A percentile compares a stretch with the other conserved stretches of the same genome.
Evolutionary conservation across 1,140 invertebrate species (phyloP).

Genomic region (Pygmarrhopalites habei): DNA sequence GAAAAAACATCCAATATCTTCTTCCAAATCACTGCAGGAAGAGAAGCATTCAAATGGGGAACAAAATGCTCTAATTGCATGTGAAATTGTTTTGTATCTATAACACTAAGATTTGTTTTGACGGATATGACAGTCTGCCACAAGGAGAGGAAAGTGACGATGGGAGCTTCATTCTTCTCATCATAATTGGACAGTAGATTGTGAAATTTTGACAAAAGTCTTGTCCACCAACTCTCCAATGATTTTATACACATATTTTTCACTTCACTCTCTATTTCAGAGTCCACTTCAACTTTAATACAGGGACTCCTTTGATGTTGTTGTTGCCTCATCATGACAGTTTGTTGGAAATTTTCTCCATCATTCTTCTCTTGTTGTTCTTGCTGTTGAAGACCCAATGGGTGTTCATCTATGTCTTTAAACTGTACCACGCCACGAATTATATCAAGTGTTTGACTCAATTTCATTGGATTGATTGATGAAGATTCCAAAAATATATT

Average conservation of each 20-base stretch:
- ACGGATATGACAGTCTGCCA: constrained; percentile 89
- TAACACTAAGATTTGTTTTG: constrained; percentile 77
- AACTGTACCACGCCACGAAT: constrained; percentile 77
- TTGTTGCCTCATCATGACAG: not conserved
- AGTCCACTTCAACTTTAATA: constrained; percentile 45
- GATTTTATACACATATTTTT: constrained; percentile 78
- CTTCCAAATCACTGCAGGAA: constrained; percentile 72
- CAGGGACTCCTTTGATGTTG: constrained; percentile 9
- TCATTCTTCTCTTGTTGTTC: constrained; percentile 45
- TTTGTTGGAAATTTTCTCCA: constrained; percentile 35
- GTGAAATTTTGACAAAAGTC: constrained; percentile 57
- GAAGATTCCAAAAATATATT: constrained; percentile 21
- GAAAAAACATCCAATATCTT: constrained; percentile 75
- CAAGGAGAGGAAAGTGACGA: constrained; percentile 71
- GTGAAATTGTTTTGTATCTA: constrained; percentile 82
- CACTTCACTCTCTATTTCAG: constrained; percentile 67
- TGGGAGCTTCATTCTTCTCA: constrained; percentile 54
- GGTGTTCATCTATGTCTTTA: constrained; percentile 74
- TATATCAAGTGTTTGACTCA: constrained; percentile 73
- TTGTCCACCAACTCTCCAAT: constrained; percentile 71
- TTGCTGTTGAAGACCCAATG: constrained; percentile 54
- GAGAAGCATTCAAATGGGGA: constrained; percentile 58
- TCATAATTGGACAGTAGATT: constrained; percentile 48
- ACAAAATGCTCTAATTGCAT: constrained; percentile 73
- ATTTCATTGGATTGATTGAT: constrained; percentile 51